These are phyloP conservation scores for Loriculus beryllinus DNA, from an alignment of 2,797 vertebrate species.

Conservation along the genomic window DNA sequence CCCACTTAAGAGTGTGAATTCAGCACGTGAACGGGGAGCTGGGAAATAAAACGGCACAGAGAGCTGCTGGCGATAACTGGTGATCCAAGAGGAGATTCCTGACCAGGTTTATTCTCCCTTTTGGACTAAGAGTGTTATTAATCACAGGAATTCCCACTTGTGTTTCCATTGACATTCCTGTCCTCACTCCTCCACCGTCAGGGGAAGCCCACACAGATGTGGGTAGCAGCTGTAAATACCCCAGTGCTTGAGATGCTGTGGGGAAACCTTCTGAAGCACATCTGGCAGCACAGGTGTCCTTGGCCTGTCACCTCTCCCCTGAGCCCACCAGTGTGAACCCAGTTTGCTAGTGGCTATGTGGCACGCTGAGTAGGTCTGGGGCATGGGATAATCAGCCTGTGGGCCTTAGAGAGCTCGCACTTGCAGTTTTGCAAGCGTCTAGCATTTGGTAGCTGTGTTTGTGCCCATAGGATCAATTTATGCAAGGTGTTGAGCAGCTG, in stretches of 20 bases:
- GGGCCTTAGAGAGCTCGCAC: background rate
- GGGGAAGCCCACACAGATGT: background rate
- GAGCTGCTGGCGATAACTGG: background rate
- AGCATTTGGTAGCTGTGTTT: background rate
- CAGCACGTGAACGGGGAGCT: background rate
- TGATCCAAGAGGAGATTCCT: background rate
- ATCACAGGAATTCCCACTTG: background rate
- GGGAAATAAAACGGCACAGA: background rate
- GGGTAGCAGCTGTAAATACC: background rate
- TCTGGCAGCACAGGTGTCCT: background rate
- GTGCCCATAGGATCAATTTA: background rate
- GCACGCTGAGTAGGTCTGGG: accelerated
- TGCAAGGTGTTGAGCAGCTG: background rate
- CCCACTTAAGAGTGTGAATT: background rate
- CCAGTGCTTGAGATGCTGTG: background rate
- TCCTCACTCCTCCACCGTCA: background rate
- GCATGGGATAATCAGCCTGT: background rate
- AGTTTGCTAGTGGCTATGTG: background rate
- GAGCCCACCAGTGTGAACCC: background rate
- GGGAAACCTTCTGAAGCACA: background rate
- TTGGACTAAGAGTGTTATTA: background rate
- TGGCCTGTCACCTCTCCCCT: background rate
- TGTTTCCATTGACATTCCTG: background rate
- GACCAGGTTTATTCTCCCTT: background rate
- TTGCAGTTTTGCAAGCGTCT: background rate